Conservation (phyloP, 2,888 invertebrate genomes). For the Stenolophus ochropezus region DNA sequence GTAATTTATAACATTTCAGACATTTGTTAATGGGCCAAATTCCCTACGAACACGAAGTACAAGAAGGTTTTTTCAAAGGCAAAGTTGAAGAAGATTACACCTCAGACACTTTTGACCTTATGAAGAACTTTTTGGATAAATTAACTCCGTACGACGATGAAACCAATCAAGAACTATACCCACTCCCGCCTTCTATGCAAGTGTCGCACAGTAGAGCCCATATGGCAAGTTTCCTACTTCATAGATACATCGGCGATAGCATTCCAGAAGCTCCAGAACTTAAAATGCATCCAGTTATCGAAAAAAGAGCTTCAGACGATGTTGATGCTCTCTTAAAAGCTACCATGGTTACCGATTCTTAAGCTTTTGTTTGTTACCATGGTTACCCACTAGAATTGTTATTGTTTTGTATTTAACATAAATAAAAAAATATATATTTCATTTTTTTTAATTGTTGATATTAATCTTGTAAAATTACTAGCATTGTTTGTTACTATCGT, state of each 20-base stretch:
- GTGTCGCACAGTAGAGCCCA: not conserved
- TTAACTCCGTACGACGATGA: not conserved
- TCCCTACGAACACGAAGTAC: not conserved
- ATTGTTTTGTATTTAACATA: too few species aligned
- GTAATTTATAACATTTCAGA: too few species aligned
- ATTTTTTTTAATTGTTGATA: too few species aligned
- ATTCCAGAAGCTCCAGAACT: not conserved
- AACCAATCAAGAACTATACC: not conserved
- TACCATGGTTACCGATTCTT: too few species aligned
- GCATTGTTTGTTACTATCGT: too few species aligned
- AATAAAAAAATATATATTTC: too few species aligned
- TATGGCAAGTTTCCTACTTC: not conserved
- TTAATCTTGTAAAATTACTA: too few species aligned
- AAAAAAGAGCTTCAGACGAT: not conserved
- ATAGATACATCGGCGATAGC: not conserved
- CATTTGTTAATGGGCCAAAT: conserved; percentile 14
- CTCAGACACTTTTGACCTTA: not conserved
- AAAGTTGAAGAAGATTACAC: not conserved
- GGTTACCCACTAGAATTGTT: too few species aligned
- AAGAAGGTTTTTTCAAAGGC: not conserved
- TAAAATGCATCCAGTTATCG: not conserved
- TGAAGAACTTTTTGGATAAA: not conserved
- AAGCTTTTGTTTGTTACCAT: too few species aligned
- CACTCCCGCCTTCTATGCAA: not conserved
- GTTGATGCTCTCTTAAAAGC: not conserved